phyloP scores from a whole-genome alignment of 2,888 invertebrate genomes.

The Aleiodes alternator region DNA sequence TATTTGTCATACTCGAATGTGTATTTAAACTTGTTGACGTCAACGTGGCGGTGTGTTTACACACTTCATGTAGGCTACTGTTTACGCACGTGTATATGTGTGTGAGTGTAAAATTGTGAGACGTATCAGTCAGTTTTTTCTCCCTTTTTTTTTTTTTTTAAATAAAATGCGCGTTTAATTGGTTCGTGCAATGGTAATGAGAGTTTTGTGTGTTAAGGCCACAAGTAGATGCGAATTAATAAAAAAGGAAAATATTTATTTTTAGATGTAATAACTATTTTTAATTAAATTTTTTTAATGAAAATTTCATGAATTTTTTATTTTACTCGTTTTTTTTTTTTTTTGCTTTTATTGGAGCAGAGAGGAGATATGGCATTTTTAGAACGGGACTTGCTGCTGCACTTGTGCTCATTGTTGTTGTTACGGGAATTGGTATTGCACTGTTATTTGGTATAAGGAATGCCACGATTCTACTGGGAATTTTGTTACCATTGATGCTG shows the following conservation, averaged over 20 bases:
- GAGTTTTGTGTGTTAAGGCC: no score
- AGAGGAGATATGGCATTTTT: slow-evolving; percentile 52
- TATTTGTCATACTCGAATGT: not conserved
- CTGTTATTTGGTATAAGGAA: slow-evolving; percentile 49
- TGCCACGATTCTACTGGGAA: slow-evolving; percentile 47
- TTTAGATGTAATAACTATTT: no score
- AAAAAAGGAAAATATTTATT: no score
- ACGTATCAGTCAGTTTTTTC: no score
- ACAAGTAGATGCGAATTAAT: no score
- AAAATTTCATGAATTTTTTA: not conserved
- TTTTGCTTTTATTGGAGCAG: slow-evolving; percentile 19
- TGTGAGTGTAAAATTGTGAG: no score
- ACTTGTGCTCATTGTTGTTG: slow-evolving; percentile 44
- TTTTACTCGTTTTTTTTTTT: not conserved
- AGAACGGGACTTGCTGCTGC: slow-evolving; percentile 49
- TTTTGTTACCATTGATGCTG: slow-evolving; percentile 50
- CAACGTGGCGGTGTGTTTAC: slow-evolving; percentile 18
- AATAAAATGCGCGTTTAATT: no score
- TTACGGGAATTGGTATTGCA: slow-evolving; percentile 47
- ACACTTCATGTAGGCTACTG: slow-evolving; percentile 1
- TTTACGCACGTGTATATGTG: not conserved
- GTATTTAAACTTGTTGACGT: slow-evolving; percentile 24
- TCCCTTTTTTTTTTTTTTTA: no score
- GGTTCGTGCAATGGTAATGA: no score
- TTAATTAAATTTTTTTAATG: not conserved